Evolutionary conservation across 2,113 vertebrate genomes (phyloP).

Genomic region (Podarcis raffonei): DNA sequence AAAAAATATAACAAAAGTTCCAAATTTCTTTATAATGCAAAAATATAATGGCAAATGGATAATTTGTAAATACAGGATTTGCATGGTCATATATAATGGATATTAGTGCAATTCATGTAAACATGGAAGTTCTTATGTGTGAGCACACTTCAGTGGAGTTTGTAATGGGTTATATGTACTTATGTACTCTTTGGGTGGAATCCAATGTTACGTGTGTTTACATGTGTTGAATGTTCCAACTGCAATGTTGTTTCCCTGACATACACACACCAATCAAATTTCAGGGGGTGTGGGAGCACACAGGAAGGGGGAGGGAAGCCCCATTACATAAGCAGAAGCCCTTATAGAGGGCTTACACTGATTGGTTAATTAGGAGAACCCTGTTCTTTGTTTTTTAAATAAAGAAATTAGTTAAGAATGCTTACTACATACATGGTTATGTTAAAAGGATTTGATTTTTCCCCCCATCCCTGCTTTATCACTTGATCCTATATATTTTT

Average conservation of each 20-base stretch:
- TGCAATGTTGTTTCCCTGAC: too few species aligned
- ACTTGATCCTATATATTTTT: conserved; percentile 59
- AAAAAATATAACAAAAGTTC: conserved; percentile 17
- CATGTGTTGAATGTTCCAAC: too few species aligned
- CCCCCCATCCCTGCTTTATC: not conserved
- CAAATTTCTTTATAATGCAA: not conserved
- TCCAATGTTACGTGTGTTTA: too few species aligned
- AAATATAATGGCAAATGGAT: not conserved
- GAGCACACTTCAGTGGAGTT: conserved; percentile 57
- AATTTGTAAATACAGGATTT: not conserved
- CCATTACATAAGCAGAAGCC: not conserved
- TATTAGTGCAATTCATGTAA: conserved; percentile 47
- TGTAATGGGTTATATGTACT: not conserved
- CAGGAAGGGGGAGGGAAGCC: too few species aligned
- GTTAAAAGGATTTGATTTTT: not conserved
- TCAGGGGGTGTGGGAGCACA: too few species aligned
- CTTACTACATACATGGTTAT: not conserved
- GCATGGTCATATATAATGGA: not conserved
- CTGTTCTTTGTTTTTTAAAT: not conserved
- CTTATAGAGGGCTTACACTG: too few species aligned
- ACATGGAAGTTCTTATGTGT: not conserved
- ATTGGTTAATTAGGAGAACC: too few species aligned
- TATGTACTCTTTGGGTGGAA: not conserved
- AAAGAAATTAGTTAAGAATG: not conserved
- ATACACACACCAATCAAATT: too few species aligned